Conservation (phyloP, 2,797 vertebrate species). For the Poecile montanus region DNA sequence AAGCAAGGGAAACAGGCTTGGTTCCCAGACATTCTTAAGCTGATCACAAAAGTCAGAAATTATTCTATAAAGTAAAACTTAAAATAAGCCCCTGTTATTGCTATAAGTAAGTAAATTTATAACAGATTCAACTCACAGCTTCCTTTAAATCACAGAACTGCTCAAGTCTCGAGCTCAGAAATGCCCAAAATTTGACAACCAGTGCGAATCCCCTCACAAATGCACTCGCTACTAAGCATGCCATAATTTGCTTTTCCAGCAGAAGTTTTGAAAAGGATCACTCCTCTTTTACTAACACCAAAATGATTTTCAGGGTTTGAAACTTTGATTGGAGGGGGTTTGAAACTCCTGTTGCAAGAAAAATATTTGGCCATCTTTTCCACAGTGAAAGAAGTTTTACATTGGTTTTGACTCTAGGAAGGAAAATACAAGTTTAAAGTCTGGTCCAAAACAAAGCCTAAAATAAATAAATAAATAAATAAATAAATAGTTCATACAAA, state of each 20-base stretch:
- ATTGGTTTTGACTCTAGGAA: background rate
- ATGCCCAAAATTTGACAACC: background rate
- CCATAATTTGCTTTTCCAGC: background rate
- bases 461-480: background rate
- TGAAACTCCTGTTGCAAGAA: background rate
- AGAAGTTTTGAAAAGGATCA: background rate
- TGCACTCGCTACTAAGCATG: background rate
- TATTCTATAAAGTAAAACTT: background rate
- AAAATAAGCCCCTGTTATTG: background rate
- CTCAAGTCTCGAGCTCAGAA: background rate
- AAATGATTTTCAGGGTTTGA: background rate
- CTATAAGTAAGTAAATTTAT: background rate
- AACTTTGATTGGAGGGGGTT: background rate
- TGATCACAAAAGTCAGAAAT: slow-evolving; percentile 30
- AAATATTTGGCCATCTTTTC: background rate
- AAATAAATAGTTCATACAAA: background rate
- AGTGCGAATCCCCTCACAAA: background rate
- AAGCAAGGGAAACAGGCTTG: background rate
- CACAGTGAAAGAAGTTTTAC: background rate
- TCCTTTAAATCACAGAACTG: background rate
- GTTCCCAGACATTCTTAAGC: background rate
- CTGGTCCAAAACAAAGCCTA: background rate
- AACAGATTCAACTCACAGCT: background rate
- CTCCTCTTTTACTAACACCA: background rate
- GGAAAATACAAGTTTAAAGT: background rate